phyloP scores from a whole-genome alignment of 2,888 invertebrate species.

The Clostera curtula region DNA sequence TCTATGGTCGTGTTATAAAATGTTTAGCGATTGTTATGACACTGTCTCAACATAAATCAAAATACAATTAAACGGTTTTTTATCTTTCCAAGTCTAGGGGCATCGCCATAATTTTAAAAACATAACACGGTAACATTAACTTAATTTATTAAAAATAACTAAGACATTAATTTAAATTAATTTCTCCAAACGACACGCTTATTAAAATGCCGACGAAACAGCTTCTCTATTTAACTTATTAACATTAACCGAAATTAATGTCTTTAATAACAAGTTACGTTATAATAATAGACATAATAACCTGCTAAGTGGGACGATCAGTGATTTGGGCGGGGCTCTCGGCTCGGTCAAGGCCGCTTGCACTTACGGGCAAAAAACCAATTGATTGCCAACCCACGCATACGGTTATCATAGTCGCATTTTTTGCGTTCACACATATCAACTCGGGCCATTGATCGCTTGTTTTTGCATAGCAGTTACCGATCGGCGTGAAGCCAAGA shows the following conservation, averaged over 20 bases:
- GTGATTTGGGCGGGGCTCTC: slow-evolving; percentile 41
- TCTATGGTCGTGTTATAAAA: not conserved
- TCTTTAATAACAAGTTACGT: slow-evolving; percentile 12
- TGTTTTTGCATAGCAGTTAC: slow-evolving; percentile 15
- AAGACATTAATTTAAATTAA: too few relatives aligned
- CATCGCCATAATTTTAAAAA: too few relatives aligned
- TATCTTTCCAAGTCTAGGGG: too few relatives aligned
- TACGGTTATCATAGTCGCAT: slow-evolving; percentile 38
- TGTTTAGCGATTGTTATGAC: too few relatives aligned
- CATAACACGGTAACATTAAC: too few relatives aligned
- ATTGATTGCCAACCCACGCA: slow-evolving; percentile 58
- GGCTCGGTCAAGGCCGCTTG: slow-evolving; percentile 66
- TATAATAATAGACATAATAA: slow-evolving; percentile 19
- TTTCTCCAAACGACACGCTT: too few relatives aligned
- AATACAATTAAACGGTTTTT: too few relatives aligned
- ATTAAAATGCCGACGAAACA: too few relatives aligned
- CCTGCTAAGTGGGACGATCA: slow-evolving; percentile 31
- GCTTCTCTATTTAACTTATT: too few relatives aligned
- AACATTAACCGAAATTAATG: too few relatives aligned
- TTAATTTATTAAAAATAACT: too few relatives aligned
- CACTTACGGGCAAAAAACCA: slow-evolving; percentile 63
- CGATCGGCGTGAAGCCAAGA: slow-evolving; percentile 1
- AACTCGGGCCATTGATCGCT: slow-evolving; percentile 31
- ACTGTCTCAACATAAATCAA: too few relatives aligned
- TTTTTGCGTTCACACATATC: slow-evolving; percentile 24